Evolutionary conservation across 2,888 invertebrate genomes (phyloP).

Genomic region (Philopedon plagiatum): DNA sequence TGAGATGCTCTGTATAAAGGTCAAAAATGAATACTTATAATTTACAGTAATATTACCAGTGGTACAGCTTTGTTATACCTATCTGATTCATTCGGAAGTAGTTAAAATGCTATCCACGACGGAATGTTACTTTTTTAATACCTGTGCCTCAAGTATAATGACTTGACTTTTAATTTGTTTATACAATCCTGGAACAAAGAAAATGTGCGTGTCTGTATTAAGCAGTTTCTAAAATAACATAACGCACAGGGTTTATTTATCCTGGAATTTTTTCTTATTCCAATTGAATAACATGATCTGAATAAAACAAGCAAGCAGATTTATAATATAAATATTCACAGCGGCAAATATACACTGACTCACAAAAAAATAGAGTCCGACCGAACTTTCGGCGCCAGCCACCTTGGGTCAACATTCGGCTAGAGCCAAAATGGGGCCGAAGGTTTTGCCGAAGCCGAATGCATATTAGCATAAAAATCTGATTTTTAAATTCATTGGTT

Average conservation of each 20-base stretch:
- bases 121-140: not conserved
- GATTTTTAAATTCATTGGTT: no score
- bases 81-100: slow-evolving; percentile 32
- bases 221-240: not conserved
- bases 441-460: no score
- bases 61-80: not conserved
- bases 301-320: no score
- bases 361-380: no score
- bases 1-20: no score
- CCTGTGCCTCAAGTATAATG: not conserved
- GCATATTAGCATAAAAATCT: no score
- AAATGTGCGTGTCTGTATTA: not conserved
- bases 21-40: not conserved
- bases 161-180: not conserved
- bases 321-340: no score
- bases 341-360: no score
- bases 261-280: not conserved
- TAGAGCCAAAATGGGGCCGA: no score
- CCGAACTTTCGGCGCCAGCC: no score
- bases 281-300: no score
- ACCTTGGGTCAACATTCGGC: no score
- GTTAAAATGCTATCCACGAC: slow-evolving; percentile 18
- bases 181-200: not conserved
- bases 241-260: not conserved
- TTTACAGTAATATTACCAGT: not conserved